Percentiles rank a stretch among this genome's conserved stretches.
phyloP scores from a whole-genome alignment of 2,888 invertebrate species.

The Thereva nobilitata region DNA sequence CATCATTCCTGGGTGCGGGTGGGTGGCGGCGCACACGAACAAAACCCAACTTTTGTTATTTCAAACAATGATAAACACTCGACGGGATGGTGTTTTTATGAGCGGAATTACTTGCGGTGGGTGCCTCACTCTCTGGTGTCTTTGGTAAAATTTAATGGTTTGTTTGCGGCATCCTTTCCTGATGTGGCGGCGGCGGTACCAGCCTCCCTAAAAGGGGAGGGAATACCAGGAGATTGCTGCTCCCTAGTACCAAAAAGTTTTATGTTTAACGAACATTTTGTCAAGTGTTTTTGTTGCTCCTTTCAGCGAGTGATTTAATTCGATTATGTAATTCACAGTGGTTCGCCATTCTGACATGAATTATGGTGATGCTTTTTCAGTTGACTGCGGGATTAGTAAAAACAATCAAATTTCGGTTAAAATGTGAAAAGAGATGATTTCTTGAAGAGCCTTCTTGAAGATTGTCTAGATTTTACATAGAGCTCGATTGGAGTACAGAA shows the following conservation, averaged over 20 bases:
- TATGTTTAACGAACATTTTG: slow-evolving; percentile 37
- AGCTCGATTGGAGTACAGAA: too few relatives aligned
- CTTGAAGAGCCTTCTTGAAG: too few relatives aligned
- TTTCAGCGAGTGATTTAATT: slow-evolving; percentile 42
- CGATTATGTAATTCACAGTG: slow-evolving; percentile 36
- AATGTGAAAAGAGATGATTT: too few relatives aligned
- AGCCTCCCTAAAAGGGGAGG: slow-evolving; percentile 13
- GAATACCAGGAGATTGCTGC: too few relatives aligned
- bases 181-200: slow-evolving; percentile 7
- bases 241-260: background rate
- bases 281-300: slow-evolving; percentile 39
- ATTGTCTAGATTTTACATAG: too few relatives aligned
- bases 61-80: slow-evolving; percentile 42
- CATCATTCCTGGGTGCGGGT: background rate
- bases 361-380: slow-evolving; percentile 2
- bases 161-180: slow-evolving; percentile 36
- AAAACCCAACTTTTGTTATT: slow-evolving; percentile 37
- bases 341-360: slow-evolving; percentile 12
- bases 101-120: slow-evolving; percentile 40
- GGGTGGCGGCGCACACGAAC: background rate
- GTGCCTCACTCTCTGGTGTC: slow-evolving; percentile 4
- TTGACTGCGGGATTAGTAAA: too few relatives aligned
- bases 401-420: too few relatives aligned
- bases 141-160: slow-evolving; percentile 35
- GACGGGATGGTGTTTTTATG: slow-evolving; percentile 42